These are phyloP conservation scores for Somateria mollissima DNA, from an alignment of 2,797 vertebrate species.

Conservation along the genomic window DNA sequence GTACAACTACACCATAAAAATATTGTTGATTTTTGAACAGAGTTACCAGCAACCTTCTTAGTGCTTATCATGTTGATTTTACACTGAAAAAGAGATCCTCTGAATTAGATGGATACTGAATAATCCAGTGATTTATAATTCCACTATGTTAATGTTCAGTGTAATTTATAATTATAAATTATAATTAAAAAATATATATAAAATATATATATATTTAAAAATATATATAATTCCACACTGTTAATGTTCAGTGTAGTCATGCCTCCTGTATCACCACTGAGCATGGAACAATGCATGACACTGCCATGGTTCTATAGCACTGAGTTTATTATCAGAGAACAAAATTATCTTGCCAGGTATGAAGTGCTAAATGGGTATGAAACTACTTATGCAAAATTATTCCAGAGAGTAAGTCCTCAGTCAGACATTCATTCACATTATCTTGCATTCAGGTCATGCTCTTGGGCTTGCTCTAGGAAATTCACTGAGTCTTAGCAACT, in stretches of 20 bases:
- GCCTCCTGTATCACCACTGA: neutral
- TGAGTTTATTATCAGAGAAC: neutral
- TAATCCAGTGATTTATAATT: neutral
- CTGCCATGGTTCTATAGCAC: neutral
- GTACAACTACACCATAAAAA: neutral
- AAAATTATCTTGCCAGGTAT: neutral
- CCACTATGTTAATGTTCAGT: neutral
- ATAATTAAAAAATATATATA: no score
- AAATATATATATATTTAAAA: no score
- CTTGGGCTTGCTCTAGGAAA: neutral
- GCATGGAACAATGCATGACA: neutral
- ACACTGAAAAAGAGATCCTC: neutral
- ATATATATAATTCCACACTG: neutral
- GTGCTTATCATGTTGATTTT: neutral
- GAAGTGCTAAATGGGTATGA: neutral
- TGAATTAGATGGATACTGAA: neutral
- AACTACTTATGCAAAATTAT: constrained; percentile 1
- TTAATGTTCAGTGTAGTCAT: neutral
- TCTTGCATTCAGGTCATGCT: neutral
- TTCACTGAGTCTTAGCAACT: neutral
- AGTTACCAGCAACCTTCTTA: neutral
- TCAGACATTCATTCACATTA: neutral
- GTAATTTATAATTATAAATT: no score
- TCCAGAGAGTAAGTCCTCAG: neutral
- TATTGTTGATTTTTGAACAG: neutral